Evolutionary conservation across 2,797 vertebrate genomes (phyloP).

Genomic region (Ficedula albicollis): DNA sequence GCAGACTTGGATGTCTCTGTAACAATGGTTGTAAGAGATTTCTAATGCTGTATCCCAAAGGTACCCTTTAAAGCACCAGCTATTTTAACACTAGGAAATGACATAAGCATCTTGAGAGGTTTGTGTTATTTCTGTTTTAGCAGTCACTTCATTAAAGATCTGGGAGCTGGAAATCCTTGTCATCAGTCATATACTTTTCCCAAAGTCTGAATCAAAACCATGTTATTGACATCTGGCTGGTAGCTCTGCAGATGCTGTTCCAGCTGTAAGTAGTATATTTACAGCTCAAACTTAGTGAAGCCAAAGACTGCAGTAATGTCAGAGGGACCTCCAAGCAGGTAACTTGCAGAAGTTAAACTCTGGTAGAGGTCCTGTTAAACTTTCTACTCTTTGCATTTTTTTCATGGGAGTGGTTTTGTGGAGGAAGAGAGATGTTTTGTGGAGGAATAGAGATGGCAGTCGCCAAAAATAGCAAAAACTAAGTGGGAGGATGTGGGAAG

Average conservation of each 20-base stretch:
- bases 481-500: neutral
- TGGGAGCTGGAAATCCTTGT: neutral
- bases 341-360: neutral
- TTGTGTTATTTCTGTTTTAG: neutral
- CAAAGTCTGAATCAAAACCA: neutral
- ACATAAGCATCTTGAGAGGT: neutral
- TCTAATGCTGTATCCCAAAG: neutral
- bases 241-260: neutral
- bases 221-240: neutral
- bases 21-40: neutral
- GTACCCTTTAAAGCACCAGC: neutral
- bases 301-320: neutral
- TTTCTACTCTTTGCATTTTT: neutral
- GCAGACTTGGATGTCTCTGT: neutral
- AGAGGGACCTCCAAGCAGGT: neutral
- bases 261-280: neutral
- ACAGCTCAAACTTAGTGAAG: neutral
- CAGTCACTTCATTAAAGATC: neutral
- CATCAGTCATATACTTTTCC: neutral
- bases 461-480: neutral
- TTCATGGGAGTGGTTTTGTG: neutral
- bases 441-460: neutral
- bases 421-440: neutral
- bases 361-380: neutral
- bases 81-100: neutral